Evolutionary conservation across 2,113 vertebrate species (phyloP), one percentile per base, ranked within the genome.

Genomic region (Gallinago media): DNA sequence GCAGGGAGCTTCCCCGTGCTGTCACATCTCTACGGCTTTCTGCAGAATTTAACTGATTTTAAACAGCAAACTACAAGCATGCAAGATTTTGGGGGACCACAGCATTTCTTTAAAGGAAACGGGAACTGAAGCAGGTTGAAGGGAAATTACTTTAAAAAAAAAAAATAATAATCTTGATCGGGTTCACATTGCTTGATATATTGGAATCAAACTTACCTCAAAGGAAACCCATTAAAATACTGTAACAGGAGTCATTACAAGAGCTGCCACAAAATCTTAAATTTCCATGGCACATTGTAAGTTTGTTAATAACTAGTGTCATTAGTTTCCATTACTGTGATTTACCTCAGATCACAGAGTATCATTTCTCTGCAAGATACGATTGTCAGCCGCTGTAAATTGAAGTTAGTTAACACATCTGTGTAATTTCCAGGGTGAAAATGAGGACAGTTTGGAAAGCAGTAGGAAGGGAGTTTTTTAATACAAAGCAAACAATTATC

Each of bases 381-480:
- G 98, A 98, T 98, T 98, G 98, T 99, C 98, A 99, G 98, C 97
- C 96, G 29, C 98, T 98, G 98, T 92, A 98, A 99, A 99, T 98
- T 99, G 98, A 98, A 98, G 98, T 99, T 98, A 98, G 98, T 99
- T 99, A 99, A 98, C 99, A 99, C 99, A 98, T 99, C 98, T 97
- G 93, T 96, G 97, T 98, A 98, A 96, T 98, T 98, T 98, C 93
- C 97, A 97, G 98, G 98, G 99, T 99, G 99, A 98, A 99, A 99
- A 99, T 99, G 98, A 99, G 98, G 98, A 97, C 98, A 98, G 98
- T 98, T 98, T 98, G 98, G 98, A 97, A 97, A 97, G 89, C 98
- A 98, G 98, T 98, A 97, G 97, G 98, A 97, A 97, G 94, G 94
- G 95, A 96, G 97, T 84, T 98, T 97, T 97, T 97, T 97, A 98